Base-by-base conservation (phyloP, 2,113 vertebrate genomes). In the Scophthalmus maximus region DNA sequence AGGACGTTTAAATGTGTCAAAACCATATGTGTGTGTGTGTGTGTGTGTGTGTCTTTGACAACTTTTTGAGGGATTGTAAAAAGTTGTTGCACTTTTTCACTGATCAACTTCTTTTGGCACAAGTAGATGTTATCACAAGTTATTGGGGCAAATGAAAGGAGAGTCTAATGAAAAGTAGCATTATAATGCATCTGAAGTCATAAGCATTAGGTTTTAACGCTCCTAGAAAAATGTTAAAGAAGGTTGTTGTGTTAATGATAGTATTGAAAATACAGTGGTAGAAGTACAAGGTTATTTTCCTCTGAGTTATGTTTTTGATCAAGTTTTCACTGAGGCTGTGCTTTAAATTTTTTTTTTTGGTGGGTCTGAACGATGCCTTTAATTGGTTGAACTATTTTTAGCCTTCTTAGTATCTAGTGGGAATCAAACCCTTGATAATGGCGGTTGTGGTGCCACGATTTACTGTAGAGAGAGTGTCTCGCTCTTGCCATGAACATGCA, bases 351-450 rank as follows among this genome's bases (percentile, higher is more conserved):
- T 49, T 59, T 53, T 49, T 60, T 27, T 30, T 25, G 34, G 70
- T 55, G 71, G 52, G 65, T 66, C 26, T n/a, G 58, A 69, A 70
- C 40, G 17, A 20, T 62, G 63, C 30, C 53, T 38, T 79, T 82
- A 85, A 89, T 83, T 83, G 72, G 73, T 66, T 68, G 69, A 50
- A 66, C 67, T 83, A 82, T 81, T 77, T 82, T 82, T 78, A 83
- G 77, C 49, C 50, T 3, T 23, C 56, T 32, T 26, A n/a, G 38
- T 51, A 78, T 12, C 69, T 57, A 22, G 40, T 62, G 70, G 73
- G 77, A 85, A 67, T 85, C 61, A 67, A 77, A 79, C 15, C 34
- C 67, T 58, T 42, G 56, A 65, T 64, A 9, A 38, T 36, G 18
- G 57, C 26, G 36, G 47, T 0, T 50, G 38, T 46, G 18, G 68